A percentile compares a stretch with the other conserved stretches of the same genome.
Conservation (phyloP, 2,113 vertebrate species). For the Dipodomys stephensi region DNA sequence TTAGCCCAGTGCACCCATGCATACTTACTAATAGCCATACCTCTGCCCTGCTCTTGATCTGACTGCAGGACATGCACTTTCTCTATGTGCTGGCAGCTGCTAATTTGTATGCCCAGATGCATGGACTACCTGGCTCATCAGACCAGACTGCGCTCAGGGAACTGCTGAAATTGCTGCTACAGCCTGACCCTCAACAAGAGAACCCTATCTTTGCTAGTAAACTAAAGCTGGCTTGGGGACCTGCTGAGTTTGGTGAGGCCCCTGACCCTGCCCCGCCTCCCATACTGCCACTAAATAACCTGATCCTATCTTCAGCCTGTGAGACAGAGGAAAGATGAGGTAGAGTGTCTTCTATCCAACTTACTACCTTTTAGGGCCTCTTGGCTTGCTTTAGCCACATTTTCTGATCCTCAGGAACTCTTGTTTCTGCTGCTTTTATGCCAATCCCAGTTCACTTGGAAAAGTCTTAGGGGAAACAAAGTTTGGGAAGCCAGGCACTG, state of each 20-base stretch:
- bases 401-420: not conserved
- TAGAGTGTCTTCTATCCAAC: not conserved
- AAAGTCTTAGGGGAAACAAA: not conserved
- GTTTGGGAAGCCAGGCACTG: not conserved
- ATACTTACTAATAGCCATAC: not conserved
- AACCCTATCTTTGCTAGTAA: constrained; percentile 83
- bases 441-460: not conserved
- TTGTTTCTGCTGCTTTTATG: not conserved
- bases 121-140: constrained; percentile 83
- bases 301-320: not conserved
- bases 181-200: constrained; percentile 80
- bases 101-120: constrained; percentile 89
- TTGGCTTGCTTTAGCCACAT: not conserved
- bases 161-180: constrained; percentile 75
- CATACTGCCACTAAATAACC: not conserved
- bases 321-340: not conserved
- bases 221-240: constrained; percentile 80
- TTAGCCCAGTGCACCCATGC: rapidly evolving
- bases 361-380: not conserved
- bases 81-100: constrained; percentile 91
- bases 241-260: constrained; percentile 72
- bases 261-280: not conserved
- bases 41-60: not conserved
- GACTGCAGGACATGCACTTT: constrained; percentile 86
- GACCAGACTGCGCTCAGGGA: constrained; percentile 62